phyloP scores from a whole-genome alignment of 2,797 vertebrate genomes.

The Helostoma temminkii region DNA sequence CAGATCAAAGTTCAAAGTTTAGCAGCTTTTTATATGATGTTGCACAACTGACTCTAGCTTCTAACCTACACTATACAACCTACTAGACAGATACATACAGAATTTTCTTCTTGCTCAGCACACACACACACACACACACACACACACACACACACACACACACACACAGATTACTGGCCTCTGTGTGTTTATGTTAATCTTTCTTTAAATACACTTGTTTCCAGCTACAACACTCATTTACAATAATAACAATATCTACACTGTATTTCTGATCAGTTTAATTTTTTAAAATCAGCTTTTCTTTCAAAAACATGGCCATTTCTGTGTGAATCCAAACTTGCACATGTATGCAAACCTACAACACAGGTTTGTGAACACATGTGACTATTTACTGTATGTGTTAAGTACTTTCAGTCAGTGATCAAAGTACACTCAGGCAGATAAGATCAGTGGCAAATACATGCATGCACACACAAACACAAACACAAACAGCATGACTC shows the following conservation, averaged over 20 bases:
- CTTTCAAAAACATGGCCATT: too few species aligned
- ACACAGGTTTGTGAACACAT: neutral
- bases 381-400: conserved; percentile 7
- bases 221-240: too few species aligned
- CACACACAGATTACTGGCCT: neutral
- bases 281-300: too few species aligned
- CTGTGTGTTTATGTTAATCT: neutral
- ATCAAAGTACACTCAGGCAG: conserved; percentile 54
- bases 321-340: neutral
- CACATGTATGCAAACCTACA: neutral
- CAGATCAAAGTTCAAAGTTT: conserved; percentile 27
- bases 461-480: neutral
- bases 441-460: conserved; percentile 30
- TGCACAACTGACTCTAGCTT: conserved; percentile 4
- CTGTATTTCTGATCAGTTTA: too few species aligned
- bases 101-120: neutral
- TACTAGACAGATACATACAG: neutral
- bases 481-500: conserved; percentile 16
- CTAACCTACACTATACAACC: neutral
- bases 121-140: conserved; percentile 8
- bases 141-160: neutral
- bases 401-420: conserved; percentile 14
- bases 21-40: conserved; percentile 1
- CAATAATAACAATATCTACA: too few species aligned
- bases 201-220: too few species aligned